Evolutionary conservation across 2,888 invertebrate genomes (phyloP), one percentile per base, ranked within the genome.

Genomic region (Zonitis immaculata): DNA sequence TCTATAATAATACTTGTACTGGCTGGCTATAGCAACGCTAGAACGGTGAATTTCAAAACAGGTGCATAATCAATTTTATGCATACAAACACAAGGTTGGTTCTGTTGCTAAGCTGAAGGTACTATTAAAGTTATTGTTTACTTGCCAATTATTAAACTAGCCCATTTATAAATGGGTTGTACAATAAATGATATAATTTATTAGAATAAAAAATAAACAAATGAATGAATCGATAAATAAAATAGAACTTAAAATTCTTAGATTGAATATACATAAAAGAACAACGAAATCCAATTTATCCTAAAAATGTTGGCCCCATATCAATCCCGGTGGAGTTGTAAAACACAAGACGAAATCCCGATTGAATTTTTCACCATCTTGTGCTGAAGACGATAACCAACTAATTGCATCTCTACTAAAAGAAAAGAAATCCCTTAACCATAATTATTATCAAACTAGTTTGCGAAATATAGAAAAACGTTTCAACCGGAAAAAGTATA

Each of bases 91-190:
- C 55, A 55, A 55, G 55, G 55, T 51, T 55, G 54, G 51, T 51
- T 51, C 46, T 56, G 56, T 56, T 56, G 52, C 56, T 56, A 56
- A 44, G 56, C 56, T 47, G 47, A 30, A 35, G 26, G 39, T 42
- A 43, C 45, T 52, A 52, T 52, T 56, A 56, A 47, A 52, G 44
- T 49, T 44, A 47, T 52, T 56, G 56, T 56, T 56, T 52, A 56
- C 52, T 56, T 56, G 56, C 52, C 56, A 56, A 56, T 56, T 56
- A 56, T 39, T 49, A 52, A 56, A 52, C 49, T 52, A 56, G 52
- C 16, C 44, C 42, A 28, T 42, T 35, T 42, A 39, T 35, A 52
- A 52, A 52, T 28, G 4, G n/a, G 7, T 45, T 16, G 9, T 28
- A 44, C 16, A 8, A 26, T 25, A 6, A 26, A 44, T 20, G 39